Evolutionary conservation across 2,113 vertebrate species (phyloP).

Genomic region (Percopsis transmontana): DNA sequence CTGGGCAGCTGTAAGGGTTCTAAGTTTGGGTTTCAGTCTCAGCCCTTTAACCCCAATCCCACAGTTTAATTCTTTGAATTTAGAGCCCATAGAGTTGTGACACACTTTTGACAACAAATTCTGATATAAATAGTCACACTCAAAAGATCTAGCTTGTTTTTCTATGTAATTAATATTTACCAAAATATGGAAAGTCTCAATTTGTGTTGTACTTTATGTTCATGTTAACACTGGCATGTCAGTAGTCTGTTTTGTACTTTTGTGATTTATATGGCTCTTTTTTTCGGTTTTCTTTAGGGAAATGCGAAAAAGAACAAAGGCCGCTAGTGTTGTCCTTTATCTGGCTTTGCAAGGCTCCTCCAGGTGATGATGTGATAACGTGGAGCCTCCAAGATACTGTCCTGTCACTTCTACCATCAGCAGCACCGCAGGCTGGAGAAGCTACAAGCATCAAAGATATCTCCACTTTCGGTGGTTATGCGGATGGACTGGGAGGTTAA

Average conservation of each 20-base stretch:
- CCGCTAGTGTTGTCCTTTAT: slow-evolving; percentile 78
- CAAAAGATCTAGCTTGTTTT: too few species aligned
- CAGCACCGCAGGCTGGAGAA: slow-evolving; percentile 31
- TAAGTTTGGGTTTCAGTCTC: too few species aligned
- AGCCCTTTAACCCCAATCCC: too few species aligned
- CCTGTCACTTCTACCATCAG: slow-evolving; percentile 41
- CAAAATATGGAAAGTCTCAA: too few species aligned
- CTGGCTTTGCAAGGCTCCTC: slow-evolving; percentile 26
- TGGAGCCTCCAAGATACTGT: slow-evolving; percentile 35
- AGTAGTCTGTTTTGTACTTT: neutral
- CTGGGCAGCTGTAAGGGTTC: too few species aligned
- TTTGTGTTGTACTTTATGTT: neutral
- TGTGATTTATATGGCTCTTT: neutral
- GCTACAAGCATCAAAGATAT: slow-evolving; percentile 27
- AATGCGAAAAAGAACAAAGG: slow-evolving; percentile 96
- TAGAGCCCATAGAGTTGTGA: too few species aligned
- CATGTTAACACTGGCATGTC: slow-evolving; percentile 41
- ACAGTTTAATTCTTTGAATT: too few species aligned
- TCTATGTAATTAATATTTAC: too few species aligned
- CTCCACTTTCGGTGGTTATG: slow-evolving; percentile 30
- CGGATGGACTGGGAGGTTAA: slow-evolving; percentile 24
- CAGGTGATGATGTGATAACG: slow-evolving; percentile 27
- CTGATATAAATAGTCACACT: too few species aligned
- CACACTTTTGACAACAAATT: too few species aligned
- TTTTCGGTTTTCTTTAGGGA: slow-evolving; percentile 76